These are phyloP conservation scores for Ascidia mentula DNA, from an alignment of 23 tunicate species.

Conservation along the genomic window DNA sequence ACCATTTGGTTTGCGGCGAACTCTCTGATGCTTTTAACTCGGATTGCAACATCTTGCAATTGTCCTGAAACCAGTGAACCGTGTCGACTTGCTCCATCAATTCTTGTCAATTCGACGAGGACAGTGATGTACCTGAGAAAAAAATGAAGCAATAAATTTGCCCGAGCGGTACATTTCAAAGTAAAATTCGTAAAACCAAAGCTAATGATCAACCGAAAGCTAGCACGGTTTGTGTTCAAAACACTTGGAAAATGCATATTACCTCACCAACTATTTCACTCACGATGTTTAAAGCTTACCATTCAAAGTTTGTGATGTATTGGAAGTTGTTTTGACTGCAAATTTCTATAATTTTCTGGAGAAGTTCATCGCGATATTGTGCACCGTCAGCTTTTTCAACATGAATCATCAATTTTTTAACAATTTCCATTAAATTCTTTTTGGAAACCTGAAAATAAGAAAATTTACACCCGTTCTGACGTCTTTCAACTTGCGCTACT, in stretches of 20 bases:
- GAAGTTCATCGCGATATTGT: constrained; percentile 90
- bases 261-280: too few species aligned
- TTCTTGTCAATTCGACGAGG: constrained; percentile 79
- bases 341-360: constrained; percentile 88
- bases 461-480: too few species aligned
- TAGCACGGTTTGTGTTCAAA: too few species aligned
- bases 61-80: constrained; percentile 87
- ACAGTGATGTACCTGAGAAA: constrained; percentile 87
- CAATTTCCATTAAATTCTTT: constrained; percentile 95
- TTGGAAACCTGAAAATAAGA: constrained; percentile 72
- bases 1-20: constrained; percentile 95
- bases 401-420: constrained; percentile 86
- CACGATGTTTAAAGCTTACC: too few species aligned
- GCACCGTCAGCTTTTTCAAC: constrained; percentile 82
- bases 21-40: constrained; percentile 78
- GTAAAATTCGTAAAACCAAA: too few species aligned
- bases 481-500: too few species aligned
- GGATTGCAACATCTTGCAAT: constrained; percentile 85
- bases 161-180: too few species aligned
- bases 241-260: too few species aligned
- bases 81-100: constrained; percentile 77
- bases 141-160: too few species aligned
- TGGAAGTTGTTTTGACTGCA: constrained; percentile 87
- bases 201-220: too few species aligned
- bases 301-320: constrained; percentile 95